Conservation (phyloP, 2,797 vertebrate genomes). For the Arrhamphus sclerolepis region DNA sequence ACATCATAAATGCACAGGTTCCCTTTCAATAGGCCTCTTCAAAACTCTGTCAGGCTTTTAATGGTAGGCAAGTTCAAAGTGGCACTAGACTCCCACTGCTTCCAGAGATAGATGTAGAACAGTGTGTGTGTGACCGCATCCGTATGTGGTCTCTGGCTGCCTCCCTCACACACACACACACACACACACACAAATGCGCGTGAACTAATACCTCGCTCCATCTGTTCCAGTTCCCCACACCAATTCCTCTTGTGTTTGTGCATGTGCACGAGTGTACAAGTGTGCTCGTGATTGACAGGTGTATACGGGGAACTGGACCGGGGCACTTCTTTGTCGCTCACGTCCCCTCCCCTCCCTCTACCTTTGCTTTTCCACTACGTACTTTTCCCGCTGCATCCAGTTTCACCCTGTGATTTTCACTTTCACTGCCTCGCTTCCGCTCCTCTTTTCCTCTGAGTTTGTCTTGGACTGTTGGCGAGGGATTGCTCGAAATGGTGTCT, state of each 20-base stretch:
- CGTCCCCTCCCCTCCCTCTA: constrained; percentile 15
- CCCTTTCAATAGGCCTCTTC: constrained; percentile 89
- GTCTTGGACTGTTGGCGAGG: constrained; percentile 82
- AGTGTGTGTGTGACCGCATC: constrained; percentile 29
- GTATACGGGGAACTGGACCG: constrained; percentile 20
- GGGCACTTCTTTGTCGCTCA: constrained; percentile 34
- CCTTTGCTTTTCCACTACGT: constrained; percentile 23
- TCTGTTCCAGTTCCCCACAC: constrained; percentile 52
- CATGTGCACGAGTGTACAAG: constrained; percentile 7
- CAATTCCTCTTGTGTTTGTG: constrained; percentile 31
- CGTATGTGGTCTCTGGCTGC: constrained; percentile 34
- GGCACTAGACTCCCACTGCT: constrained; percentile 89
- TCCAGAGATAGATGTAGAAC: constrained; percentile 81
- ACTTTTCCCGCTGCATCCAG: constrained; percentile 11
- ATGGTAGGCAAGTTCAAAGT: constrained; percentile 94
- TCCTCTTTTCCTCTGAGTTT: constrained; percentile 58
- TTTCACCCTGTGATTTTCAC: constrained; percentile 18
- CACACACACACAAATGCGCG: constrained; percentile 16
- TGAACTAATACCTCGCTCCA: too few relatives aligned
- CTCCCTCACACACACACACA: constrained; percentile 19
- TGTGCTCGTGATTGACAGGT: constrained; percentile 39
- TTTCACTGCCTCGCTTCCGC: constrained; percentile 26
- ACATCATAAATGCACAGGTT: constrained; percentile 94
- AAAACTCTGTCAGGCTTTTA: constrained; percentile 92
- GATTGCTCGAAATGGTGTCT: constrained; percentile 74